These are phyloP conservation scores for Drosophila funebris DNA, from an alignment of 1,140 invertebrate genomes.

Conservation along the genomic window DNA sequence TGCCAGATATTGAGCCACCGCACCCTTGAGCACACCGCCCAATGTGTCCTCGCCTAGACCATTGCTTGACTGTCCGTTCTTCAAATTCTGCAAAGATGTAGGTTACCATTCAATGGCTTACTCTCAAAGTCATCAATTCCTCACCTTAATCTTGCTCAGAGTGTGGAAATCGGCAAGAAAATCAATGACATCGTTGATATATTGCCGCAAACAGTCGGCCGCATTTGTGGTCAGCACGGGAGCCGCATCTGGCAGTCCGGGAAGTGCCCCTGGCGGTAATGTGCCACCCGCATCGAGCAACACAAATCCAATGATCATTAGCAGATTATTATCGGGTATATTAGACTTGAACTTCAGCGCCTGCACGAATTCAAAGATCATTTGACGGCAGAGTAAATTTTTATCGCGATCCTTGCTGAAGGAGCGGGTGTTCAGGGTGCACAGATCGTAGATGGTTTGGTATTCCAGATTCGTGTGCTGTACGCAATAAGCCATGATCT, in stretches of 20 bases:
- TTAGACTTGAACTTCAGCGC: constrained; percentile 97
- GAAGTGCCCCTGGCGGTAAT: constrained; percentile 85
- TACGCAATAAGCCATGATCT: constrained; percentile 95
- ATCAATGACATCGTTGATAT: constrained; percentile 96
- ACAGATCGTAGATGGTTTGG: constrained; percentile 93
- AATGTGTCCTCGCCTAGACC: constrained; percentile 97
- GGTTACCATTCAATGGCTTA: not conserved
- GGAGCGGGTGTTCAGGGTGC: constrained; percentile 93
- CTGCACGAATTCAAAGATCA: constrained; percentile 97
- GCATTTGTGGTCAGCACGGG: constrained; percentile 91
- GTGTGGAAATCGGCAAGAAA: constrained; percentile 98
- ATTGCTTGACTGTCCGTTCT: constrained; percentile 88
- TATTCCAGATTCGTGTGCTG: constrained; percentile 95
- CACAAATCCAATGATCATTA: constrained; percentile 95
- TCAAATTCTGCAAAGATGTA: constrained; percentile 87
- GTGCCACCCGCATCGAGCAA: constrained; percentile 89
- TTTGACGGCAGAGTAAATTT: constrained; percentile 93
- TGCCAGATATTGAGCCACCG: constrained; percentile 96
- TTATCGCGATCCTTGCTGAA: constrained; percentile 97
- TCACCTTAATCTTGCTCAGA: constrained; percentile 97
- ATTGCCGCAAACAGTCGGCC: constrained; percentile 95
- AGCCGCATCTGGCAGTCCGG: constrained; percentile 84
- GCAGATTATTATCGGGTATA: constrained; percentile 96
- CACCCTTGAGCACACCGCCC: constrained; percentile 97
- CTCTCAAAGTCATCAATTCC: accelerated